Evolutionary conservation across 2,888 invertebrate species (phyloP), one percentile per base, ranked within the genome.

Genomic region (Alentia gelatinosa): DNA sequence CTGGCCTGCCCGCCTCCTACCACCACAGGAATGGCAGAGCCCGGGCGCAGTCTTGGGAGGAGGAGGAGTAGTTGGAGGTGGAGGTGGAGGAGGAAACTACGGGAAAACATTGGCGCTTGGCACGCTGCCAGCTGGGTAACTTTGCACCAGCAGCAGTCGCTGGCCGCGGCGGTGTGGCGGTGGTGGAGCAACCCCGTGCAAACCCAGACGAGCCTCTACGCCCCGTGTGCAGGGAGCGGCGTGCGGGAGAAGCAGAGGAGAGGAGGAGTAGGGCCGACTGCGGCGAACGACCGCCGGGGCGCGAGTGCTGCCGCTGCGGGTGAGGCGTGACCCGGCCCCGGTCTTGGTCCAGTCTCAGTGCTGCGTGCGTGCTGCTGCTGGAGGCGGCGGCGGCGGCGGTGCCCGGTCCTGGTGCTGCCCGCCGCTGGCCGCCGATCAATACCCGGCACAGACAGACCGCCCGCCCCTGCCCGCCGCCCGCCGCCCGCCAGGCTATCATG

Each of bases 61-160:
- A 26, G 68, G 68, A 12, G 33, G 39, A n/a, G n/a, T n/a, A n/a
- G n/a, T n/a, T n/a, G n/a, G n/a, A n/a, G n/a, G n/a, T n/a, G 83
- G 40, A 23, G 26, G 68, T 1, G 26, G 68, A 3, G 33, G 39
- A 30, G 50, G 86, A 47, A 26, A 33, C 1, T 26, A 26, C 47
- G 42, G 86, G 86, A 47, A 47, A 86, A 86, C 86, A 42, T 30
- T 30, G 50, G 9, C 26, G 47, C 19, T 86, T 86, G 86, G 86
- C 86, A 42, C 50, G 86, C 12, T 47, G 86, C 86, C 86, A 86
- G 86, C 15, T 50, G 86, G 86, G 86, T 47, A 86, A 42, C 19
- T 86, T 86, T 86, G 86, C 86, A 86, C 86, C 86, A 12, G 47
- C 9, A 39, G 83, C 30, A 39, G 83, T 23, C 39, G 37, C 33